phyloP scores from a whole-genome alignment of 2,888 invertebrate species.

The Mesoligia furuncula region DNA sequence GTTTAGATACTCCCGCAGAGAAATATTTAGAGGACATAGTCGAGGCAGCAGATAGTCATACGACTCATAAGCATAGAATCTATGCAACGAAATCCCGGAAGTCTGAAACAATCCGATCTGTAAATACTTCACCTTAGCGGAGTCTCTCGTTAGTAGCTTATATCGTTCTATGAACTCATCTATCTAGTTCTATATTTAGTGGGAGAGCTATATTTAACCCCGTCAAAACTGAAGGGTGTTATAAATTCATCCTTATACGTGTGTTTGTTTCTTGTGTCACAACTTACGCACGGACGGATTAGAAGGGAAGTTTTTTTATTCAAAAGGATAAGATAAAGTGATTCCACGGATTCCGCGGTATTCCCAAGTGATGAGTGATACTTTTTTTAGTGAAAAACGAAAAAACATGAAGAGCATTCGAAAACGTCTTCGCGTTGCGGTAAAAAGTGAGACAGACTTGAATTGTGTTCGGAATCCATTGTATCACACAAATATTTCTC shows the following conservation, averaged over 20 bases:
- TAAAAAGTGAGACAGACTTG: conserved; percentile 59
- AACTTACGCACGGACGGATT: conserved; percentile 37
- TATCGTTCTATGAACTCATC: conserved; percentile 65
- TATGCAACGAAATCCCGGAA: conserved; percentile 52
- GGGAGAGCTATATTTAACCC: conserved; percentile 54
- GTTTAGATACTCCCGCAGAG: conserved; percentile 27
- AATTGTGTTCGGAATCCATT: conserved; percentile 65
- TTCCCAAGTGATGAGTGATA: conserved; percentile 31
- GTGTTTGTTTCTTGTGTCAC: conserved; percentile 56
- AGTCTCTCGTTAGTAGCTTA: conserved; percentile 45
- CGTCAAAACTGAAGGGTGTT: conserved; percentile 66
- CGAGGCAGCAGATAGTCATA: conserved; percentile 8
- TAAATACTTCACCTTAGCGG: conserved; percentile 54
- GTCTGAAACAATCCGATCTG: conserved; percentile 56
- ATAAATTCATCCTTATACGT: conserved; percentile 52
- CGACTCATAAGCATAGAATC: conserved; percentile 11
- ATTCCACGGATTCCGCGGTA: conserved; percentile 19
- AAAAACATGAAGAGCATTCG: conserved; percentile 33
- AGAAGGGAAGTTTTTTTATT: conserved; percentile 11
- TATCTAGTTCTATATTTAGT: conserved; percentile 58
- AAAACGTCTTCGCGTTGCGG: conserved; percentile 38
- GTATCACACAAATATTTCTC: conserved; percentile 68
- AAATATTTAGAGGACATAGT: conserved; percentile 32
- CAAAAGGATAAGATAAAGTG: conserved; percentile 17
- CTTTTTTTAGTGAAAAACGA: not conserved